Base-by-base conservation (phyloP, 2,888 invertebrate genomes). In the Pyrrhia umbra region DNA sequence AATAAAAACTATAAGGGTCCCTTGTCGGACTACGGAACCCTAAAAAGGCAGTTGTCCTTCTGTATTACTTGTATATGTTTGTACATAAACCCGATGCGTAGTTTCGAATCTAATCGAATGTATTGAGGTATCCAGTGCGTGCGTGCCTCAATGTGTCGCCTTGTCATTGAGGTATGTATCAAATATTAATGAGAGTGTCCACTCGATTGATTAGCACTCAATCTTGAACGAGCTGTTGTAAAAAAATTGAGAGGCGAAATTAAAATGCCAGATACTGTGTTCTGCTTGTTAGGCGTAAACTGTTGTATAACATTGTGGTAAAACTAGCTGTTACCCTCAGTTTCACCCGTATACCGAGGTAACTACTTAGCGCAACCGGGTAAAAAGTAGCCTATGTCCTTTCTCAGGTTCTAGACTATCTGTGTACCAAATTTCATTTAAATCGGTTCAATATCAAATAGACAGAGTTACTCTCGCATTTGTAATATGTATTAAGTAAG, bases 51-150 rank as follows among this genome's bases (percentile, higher is more conserved):
- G 40, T 49, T 8, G 3, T 1, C 0, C 9, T 58, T 50, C 49
- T 58, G 57, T 6, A 15, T 10, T n/a, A 2, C 20, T 13, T 3
- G 10, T 30, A 6, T 6, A 8, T 18, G 0, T 10, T 30, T 15
- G 15, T 2, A 6, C 5, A 27, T 10, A n/a, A 10, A 55, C 15
- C 18, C 15, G 15, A 57, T 57, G 27, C 39, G 18, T 9, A 25
- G 55, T 50, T 49, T 58, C 49, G 30, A 40, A 50, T 43, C 34
- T 30, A 50, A 50, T 58, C 16, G 1, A 42, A 50, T 43, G 58
- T 15, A 43, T 50, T 34, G 30, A 42, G 50, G 50, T 34, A 40
- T 50, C 34, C 5, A 0, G 21, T 34, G 2, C 49, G 16, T 16
- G 16, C 58, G 58, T 58, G 58, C 13, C 6, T 42, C 23, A 27